Conservation (phyloP, 2,888 invertebrate genomes). For the Aspidiotus rigidus region DNA sequence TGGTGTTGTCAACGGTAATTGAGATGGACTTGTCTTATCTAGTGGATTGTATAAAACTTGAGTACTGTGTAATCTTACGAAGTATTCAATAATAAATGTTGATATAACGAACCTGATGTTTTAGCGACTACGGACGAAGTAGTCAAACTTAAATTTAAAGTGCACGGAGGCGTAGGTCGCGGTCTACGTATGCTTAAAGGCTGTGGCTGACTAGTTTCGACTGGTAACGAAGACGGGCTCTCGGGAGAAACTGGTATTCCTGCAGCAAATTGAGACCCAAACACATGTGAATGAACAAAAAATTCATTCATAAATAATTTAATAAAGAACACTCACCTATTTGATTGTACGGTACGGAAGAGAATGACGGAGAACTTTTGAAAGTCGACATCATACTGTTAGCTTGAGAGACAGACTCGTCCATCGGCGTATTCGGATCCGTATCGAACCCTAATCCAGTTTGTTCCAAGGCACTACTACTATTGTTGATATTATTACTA, state of each 20-base stretch:
- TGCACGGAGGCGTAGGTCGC: constrained; percentile 73
- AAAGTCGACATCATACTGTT: constrained; percentile 55
- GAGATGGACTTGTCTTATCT: constrained; percentile 11
- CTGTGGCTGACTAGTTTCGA: constrained; percentile 35
- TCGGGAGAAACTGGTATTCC: constrained; percentile 39
- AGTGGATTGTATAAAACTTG: constrained; percentile 14
- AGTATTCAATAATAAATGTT: no score
- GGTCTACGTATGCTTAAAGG: constrained; percentile 46
- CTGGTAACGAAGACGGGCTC: constrained; percentile 36
- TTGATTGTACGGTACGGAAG: constrained; percentile 35
- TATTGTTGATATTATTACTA: constrained; percentile 42
- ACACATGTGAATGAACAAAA: not conserved
- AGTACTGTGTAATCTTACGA: no score
- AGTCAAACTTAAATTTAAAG: constrained; percentile 59
- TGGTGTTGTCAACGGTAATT: constrained; percentile 28
- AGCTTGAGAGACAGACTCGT: constrained; percentile 45
- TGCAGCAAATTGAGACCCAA: constrained; percentile 18
- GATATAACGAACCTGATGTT: not conserved
- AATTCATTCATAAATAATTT: no score
- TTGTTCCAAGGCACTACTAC: constrained; percentile 40
- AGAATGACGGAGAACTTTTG: constrained; percentile 46
- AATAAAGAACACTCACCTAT: constrained; percentile 20
- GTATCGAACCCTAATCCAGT: constrained; percentile 34
- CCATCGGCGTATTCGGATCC: constrained; percentile 43
- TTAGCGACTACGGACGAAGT: constrained; percentile 40